phyloP scores from a whole-genome alignment of 2,113 vertebrate genomes.

The Pelecanoides urinatrix region DNA sequence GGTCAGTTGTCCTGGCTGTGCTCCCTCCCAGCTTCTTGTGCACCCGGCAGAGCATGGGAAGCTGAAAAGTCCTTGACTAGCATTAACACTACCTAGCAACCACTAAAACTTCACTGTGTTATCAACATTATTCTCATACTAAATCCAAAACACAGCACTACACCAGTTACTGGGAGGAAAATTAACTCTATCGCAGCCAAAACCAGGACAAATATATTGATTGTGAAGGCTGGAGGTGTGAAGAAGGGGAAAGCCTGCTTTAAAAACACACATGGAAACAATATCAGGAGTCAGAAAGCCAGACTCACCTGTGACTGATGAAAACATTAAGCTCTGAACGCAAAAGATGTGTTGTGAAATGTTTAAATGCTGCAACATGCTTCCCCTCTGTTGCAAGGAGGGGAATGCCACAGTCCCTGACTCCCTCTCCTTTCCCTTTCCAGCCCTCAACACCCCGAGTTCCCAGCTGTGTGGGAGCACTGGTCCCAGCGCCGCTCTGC shows the following conservation, averaged over 20 bases:
- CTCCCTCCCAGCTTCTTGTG: too few species aligned
- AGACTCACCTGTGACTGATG: too few species aligned
- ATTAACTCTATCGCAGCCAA: too few species aligned
- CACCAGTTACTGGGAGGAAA: too few species aligned
- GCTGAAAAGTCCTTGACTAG: too few species aligned
- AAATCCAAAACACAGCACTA: too few species aligned
- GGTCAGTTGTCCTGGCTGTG: too few species aligned
- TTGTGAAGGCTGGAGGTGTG: background rate
- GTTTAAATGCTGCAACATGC: background rate
- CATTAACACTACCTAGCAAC: too few species aligned
- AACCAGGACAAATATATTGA: background rate
- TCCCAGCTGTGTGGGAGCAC: fast-evolving
- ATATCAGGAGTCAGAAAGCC: background rate
- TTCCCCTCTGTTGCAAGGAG: background rate
- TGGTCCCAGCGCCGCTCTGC: fast-evolving
- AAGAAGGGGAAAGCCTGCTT: background rate
- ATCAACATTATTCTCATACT: too few species aligned
- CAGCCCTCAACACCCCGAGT: background rate
- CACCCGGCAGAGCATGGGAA: too few species aligned
- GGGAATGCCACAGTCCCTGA: fast-evolving
- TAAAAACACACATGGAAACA: background rate
- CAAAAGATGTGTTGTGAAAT: background rate
- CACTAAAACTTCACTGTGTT: too few species aligned
- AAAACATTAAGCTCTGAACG: background rate
- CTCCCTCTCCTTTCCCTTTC: background rate